Base-by-base conservation (phyloP, 2,888 invertebrate species). In the Tiliacea aurago region DNA sequence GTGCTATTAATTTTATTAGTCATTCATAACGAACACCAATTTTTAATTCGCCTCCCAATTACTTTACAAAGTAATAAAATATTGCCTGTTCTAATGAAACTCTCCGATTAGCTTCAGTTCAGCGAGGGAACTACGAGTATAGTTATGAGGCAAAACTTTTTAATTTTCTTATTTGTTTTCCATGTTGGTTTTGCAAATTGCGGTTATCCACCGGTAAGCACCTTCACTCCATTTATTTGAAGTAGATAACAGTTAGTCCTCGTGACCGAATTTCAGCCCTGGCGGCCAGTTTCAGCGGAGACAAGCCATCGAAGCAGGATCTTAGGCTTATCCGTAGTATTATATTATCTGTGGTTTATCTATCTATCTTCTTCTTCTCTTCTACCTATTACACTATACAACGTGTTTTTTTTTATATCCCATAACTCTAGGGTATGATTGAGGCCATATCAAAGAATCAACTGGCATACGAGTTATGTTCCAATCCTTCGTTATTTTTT, bases 161-260 rank as follows among this genome's bases (percentile, higher is more conserved):
- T 43, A 0, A 43, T 62, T 28, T 67, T 28, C 15, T 33, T 67
- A 11, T 62, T 33, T 67, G 11, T 67, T 61, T 43, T 66, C 10
- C 6, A 61, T 62, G 15, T 63, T 15, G n/a, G n/a, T 11, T 33
- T 67, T n/a, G n/a, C n/a, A 43, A 41, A 33, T 18, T 43, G 63
- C 15, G 33, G 4, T 18, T 33, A 63, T 62, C 43, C 33, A n/a
- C 62, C 67, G 67, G 67, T 67, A 43, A 67, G 67, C n/a, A 23
- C 15, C 15, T 61, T 43, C n/a, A 15, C 3, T 43, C 5, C 9
- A 28, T 23, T 23, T 13, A 59, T n/a, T 37, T 66, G 9, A 43
- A 59, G n/a, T 37, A 1, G 28, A 28, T 28, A 9, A 15, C 2
- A n/a, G 13, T 37, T 5, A n/a, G 13, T 37, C 9, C 7, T 37